These are phyloP conservation scores for chimpanzee (Pan troglodytes) DNA, from an alignment of 2,113 vertebrate species.

Conservation along the genomic window DNA sequence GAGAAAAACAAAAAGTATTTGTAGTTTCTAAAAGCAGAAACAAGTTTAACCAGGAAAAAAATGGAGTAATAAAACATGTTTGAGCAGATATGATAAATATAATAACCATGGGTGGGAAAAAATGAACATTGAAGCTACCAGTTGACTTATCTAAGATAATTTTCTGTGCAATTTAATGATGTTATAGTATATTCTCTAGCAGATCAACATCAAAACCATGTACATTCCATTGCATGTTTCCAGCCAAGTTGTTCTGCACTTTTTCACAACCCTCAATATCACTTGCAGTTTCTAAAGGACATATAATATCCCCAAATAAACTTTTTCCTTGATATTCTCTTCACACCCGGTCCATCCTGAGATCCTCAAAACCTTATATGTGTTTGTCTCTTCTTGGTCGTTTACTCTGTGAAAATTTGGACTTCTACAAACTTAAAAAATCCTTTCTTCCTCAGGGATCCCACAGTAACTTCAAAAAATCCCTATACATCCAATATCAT, in stretches of 20 bases:
- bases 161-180: neutral
- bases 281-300: neutral
- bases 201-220: neutral
- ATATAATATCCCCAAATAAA: neutral
- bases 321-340: neutral
- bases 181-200: neutral
- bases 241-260: neutral
- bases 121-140: neutral
- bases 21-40: slow-evolving; percentile 6
- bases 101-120: neutral
- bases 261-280: neutral
- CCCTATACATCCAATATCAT: neutral
- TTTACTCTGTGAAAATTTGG: neutral
- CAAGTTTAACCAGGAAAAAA: neutral
- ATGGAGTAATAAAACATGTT: neutral
- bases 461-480: neutral
- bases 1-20: neutral
- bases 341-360: neutral
- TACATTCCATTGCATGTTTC: neutral
- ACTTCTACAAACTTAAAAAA: neutral
- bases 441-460: neutral
- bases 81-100: neutral
- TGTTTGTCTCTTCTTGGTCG: neutral
- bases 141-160: neutral
- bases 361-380: neutral